Base-by-base conservation (phyloP, 2,113 vertebrate genomes). In the Prietella phreatophila region DNA sequence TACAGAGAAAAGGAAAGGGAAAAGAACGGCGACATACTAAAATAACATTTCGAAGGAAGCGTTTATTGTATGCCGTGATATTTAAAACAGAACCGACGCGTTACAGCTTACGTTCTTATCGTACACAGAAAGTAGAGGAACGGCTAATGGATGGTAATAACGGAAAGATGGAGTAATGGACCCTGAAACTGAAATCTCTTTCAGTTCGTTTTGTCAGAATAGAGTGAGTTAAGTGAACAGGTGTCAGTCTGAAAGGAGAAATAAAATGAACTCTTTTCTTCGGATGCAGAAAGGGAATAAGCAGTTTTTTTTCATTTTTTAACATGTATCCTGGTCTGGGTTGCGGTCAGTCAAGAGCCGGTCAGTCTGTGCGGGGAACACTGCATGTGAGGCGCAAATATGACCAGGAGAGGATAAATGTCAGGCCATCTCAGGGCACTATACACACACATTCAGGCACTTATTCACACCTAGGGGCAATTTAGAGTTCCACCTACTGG, bases 71-170 rank as follows among this genome's bases (percentile, higher is more conserved):
- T 17, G n/a, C 19, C n/a, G 76, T 86, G 76, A 69, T 86, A 86
- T 86, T 86, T 86, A 69, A 81, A 86, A 30, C 76, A 65, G 75
- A 36, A 65, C 53, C 15, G 58, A 13, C 0, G 39, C 55, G 27
- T 75, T 75, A 42, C 25, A 73, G 75, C 25, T 53, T 69, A 63
- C 22, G 76, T 81, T 67, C 76, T 36, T 36, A 55, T 60, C 25
- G 47, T 42, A 22, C 10, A 42, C 47, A 55, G n/a, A 27, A 63
- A 80, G 75, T 63, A 20, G 42, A 27, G 60, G 42, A 69, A 17
- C 30, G 78, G 60, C 20, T 86, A 86, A 86, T 86, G 85, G 75
- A 65, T 55, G 58, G 81, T 81, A 86, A 86, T 81, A 53, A 67
- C 6, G 56, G 56, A 60, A 39, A 76, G 84, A 78, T 65, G 85